These are phyloP conservation scores for Melipona quadrifasciata DNA, from an alignment of 1,140 invertebrate genomes.

Conservation along the genomic window DNA sequence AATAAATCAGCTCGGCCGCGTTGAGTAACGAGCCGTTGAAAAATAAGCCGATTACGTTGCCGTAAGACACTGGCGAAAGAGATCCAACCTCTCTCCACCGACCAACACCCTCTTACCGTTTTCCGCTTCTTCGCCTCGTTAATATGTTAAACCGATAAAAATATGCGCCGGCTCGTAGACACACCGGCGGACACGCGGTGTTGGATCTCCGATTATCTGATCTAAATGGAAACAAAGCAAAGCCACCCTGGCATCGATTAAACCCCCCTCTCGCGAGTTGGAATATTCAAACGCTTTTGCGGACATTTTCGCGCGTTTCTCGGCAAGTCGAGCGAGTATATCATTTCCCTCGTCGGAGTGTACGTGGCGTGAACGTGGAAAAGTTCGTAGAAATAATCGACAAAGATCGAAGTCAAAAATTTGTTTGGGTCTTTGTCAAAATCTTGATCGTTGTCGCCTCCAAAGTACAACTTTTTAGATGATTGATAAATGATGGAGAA, in stretches of 20 bases:
- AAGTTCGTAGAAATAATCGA: too few species aligned
- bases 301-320: background rate
- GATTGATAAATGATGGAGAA: too few species aligned
- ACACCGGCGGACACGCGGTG: background rate
- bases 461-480: too few species aligned
- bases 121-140: conserved; percentile 7
- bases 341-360: too few species aligned
- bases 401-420: too few species aligned
- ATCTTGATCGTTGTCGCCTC: too few species aligned
- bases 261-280: background rate
- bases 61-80: conserved; percentile 50
- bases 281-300: background rate
- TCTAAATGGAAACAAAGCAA: conserved; percentile 12
- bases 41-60: conserved; percentile 60
- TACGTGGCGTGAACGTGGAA: too few species aligned
- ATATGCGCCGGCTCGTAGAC: conserved; percentile 19
- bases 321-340: background rate
- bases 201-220: conserved; percentile 4
- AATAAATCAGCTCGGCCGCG: conserved; percentile 47
- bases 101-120: background rate
- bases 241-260: background rate
- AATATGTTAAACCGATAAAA: conserved; percentile 57
- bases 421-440: too few species aligned
- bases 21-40: conserved; percentile 50
- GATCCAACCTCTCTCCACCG: conserved; percentile 3